phyloP scores from a whole-genome alignment of 2,797 vertebrate species.

The Netta rufina region DNA sequence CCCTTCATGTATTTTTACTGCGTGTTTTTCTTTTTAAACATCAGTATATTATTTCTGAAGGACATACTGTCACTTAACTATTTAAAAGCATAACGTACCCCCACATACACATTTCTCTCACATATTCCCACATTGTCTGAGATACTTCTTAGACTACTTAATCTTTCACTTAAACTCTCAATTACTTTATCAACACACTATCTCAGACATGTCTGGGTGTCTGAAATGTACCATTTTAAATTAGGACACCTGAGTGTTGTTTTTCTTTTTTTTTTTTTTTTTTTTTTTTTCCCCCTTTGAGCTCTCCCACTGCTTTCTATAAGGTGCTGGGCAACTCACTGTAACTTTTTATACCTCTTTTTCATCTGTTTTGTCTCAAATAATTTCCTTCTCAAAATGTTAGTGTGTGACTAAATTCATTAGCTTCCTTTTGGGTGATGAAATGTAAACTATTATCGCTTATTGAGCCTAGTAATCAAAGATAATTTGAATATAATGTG shows the following conservation, averaged over 20 bases:
- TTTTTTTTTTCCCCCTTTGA: neutral
- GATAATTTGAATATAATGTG: conserved; percentile 61
- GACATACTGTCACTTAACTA: neutral
- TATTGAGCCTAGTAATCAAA: conserved; percentile 33
- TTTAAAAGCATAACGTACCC: neutral
- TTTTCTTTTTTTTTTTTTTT: neutral
- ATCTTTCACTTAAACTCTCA: neutral
- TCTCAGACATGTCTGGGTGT: neutral
- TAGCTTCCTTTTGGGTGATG: conserved; percentile 12
- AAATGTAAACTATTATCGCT: conserved; percentile 26
- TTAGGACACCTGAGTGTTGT: neutral
- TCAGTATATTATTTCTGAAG: neutral
- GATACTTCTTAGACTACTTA: neutral
- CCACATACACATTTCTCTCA: neutral
- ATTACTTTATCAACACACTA: neutral
- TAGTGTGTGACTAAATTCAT: neutral
- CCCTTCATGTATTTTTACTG: neutral
- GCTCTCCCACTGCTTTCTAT: neutral
- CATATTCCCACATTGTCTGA: neutral
- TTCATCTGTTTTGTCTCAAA: neutral
- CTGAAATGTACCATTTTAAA: neutral
- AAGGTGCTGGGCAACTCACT: accelerated
- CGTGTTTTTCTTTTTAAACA: neutral
- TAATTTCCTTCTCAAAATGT: neutral
- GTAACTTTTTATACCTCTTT: neutral